Evolutionary conservation across 2,113 vertebrate species (phyloP), one percentile per base, ranked within the genome.

Genomic region (Cyprinodon brontotheroides): DNA sequence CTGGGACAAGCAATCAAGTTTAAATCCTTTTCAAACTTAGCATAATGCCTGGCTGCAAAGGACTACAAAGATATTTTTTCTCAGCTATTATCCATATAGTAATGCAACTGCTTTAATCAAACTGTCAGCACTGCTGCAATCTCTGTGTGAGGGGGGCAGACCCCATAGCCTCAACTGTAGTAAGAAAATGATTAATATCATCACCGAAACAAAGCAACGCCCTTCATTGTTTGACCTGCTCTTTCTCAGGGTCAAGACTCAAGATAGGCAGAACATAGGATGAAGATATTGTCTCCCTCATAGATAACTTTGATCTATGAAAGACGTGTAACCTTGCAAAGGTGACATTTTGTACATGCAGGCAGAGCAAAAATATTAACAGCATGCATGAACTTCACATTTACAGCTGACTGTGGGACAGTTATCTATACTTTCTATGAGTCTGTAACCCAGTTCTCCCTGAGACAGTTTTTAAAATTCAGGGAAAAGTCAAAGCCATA

Each of bases 401-500:
- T 74, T 71, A 39, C 65, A 59, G 36, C 43, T 38, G 37, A 37
- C 8, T 22, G 63, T 57, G 0, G 40, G 59, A 37, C 61, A 41
- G 47, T 20, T 59, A 41, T 69, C 63, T 14, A 61, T 3, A 1
- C 57, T n/a, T 37, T 76, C 57, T 45, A 14, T 4, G 39, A 68
- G 64, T 63, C 64, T 41, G 40, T 59, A 45, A 71, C 43, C 37
- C 40, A 1, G 57, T 36, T 68, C 62, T 53, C 71, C 0, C 20
- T 7, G 72, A 66, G 53, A 43, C 4, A 29, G 3, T 40, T 2
- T 67, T 75, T 22, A 50, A 60, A 57, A 75, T 80, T 48, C 65
- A 41, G 9, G 29, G 68, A 83, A 72, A 80, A 89, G 86, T 77
- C 72, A 82, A 84, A 84, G 82, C 53, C 75, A 45, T 87, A 82